Evolutionary conservation across 2,888 invertebrate genomes (phyloP), one percentile per base, ranked within the genome.

Genomic region (Pristionchus exspectatus): DNA sequence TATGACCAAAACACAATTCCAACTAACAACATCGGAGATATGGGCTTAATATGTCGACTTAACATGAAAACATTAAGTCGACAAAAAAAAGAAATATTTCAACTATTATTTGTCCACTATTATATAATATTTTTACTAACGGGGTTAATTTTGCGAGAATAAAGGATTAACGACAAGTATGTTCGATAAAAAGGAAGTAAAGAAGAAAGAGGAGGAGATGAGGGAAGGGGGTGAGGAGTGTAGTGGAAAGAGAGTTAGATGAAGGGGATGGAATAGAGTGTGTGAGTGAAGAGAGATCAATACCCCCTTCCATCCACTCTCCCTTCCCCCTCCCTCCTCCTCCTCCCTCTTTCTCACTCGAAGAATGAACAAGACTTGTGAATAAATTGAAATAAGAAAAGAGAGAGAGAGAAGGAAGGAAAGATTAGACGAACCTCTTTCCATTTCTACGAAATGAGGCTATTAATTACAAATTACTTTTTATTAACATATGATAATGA

Each of bases 211-310:
- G 50, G 50, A 50, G 56, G 33, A 83, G 83, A 83, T 33, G 83
- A 54, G 30, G 21, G 38, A 38, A 21, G 21, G 21, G 4, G 30
- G 30, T 18, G 63, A 38, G 44, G 30, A n/a, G 33, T 30, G 86
- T 16, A 63, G 18, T 21, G 30, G 63, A n/a, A 59, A 59, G 44
- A 50, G 27, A 33, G 33, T 24, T 38, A 63, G 44, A 63, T 30
- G 86, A 21, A 86, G 86, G 56, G 86, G 86, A 86, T 18, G 30
- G 86, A 59, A 30, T 81, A 50, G 81, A 59, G 56, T 21, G 44
- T 24, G 86, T 24, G 56, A 59, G 69, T 24, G 69, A 24, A 16
- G 87, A 69, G 87, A 44, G 69, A 72, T 85, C 85, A 87, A 87
- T 66, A 72, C 81, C 16, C 38, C 74, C 30, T 33, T 33, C 74